Percentiles rank a stretch among this genome's conserved stretches.
Conservation (phyloP, 2,888 invertebrate species). For the Athalia cordata region DNA sequence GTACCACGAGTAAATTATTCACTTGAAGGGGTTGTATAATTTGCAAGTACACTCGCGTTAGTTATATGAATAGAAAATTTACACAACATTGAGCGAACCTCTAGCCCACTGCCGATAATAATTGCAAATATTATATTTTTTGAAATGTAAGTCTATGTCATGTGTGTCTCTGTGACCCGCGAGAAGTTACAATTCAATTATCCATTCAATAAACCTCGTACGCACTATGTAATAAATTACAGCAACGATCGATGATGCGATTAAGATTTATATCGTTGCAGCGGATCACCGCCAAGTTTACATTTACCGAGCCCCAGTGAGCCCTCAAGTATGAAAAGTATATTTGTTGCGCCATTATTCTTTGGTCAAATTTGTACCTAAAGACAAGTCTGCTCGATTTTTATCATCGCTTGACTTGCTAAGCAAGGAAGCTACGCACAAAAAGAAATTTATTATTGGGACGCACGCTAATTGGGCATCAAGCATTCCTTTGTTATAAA, state of each 20-base stretch:
- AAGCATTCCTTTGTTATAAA: no score
- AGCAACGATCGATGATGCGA: not conserved
- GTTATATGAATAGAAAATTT: conserved; percentile 1
- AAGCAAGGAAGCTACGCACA: no score
- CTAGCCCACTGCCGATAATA: conserved; percentile 37
- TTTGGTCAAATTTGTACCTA: no score
- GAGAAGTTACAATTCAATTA: conserved; percentile 12
- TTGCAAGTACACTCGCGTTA: conserved; percentile 25
- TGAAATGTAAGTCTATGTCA: conserved; percentile 25
- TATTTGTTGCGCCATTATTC: no score
- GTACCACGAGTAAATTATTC: not conserved
- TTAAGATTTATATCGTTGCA: not conserved
- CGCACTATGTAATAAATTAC: not conserved
- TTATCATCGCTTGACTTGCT: no score
- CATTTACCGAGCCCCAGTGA: no score
- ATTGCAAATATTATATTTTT: conserved; percentile 40
- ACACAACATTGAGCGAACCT: conserved; percentile 35
- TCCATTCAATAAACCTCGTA: not conserved
- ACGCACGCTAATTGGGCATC: no score
- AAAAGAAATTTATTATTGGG: no score
- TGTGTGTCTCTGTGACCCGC: not conserved
- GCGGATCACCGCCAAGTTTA: no score
- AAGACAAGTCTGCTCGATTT: no score
- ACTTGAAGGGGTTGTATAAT: conserved; percentile 27
- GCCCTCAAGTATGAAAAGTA: no score